Conservation (phyloP, 1,140 invertebrate species). For the Drosophila grimshawi region DNA sequence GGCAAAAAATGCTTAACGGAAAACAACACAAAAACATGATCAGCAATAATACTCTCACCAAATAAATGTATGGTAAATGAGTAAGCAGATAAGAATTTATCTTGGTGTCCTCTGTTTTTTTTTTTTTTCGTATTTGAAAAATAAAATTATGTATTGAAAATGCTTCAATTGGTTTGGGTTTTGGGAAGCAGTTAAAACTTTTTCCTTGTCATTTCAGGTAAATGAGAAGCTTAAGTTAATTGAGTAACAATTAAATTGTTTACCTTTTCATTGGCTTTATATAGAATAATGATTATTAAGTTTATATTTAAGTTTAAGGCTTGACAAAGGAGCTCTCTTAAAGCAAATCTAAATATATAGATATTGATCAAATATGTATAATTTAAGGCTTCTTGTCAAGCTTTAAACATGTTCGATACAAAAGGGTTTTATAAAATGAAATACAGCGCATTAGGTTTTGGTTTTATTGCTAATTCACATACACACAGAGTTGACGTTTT, state of each 20-base stretch:
- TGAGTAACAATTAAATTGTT: slow-evolving; percentile 15
- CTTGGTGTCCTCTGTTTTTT: slow-evolving; percentile 4
- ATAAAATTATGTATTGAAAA: not conserved
- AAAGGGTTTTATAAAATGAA: slow-evolving; percentile 42
- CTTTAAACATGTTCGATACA: slow-evolving; percentile 48
- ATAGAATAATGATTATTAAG: slow-evolving; percentile 8
- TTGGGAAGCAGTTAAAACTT: slow-evolving; percentile 1
- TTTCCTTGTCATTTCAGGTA: not conserved
- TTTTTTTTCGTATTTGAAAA: not conserved
- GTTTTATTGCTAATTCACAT: slow-evolving; percentile 80
- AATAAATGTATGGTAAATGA: not conserved
- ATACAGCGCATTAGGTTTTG: slow-evolving; percentile 71
- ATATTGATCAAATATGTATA: not conserved
- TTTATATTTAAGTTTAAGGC: slow-evolving; percentile 37
- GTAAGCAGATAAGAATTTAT: slow-evolving; percentile 13
- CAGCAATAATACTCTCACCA: slow-evolving; percentile 7
- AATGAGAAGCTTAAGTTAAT: slow-evolving; percentile 25
- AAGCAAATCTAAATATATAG: slow-evolving; percentile 23
- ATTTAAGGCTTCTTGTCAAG: slow-evolving; percentile 39
- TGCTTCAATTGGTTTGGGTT: not conserved
- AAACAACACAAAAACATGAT: slow-evolving; percentile 28
- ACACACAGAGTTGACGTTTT: slow-evolving; percentile 70
- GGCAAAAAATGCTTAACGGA: slow-evolving; percentile 26
- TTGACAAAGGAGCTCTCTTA: slow-evolving; percentile 43
- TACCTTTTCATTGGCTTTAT: slow-evolving; percentile 38